phyloP scores from a whole-genome alignment of 2,888 invertebrate genomes.

The Synanthedon formicaeformis region DNA sequence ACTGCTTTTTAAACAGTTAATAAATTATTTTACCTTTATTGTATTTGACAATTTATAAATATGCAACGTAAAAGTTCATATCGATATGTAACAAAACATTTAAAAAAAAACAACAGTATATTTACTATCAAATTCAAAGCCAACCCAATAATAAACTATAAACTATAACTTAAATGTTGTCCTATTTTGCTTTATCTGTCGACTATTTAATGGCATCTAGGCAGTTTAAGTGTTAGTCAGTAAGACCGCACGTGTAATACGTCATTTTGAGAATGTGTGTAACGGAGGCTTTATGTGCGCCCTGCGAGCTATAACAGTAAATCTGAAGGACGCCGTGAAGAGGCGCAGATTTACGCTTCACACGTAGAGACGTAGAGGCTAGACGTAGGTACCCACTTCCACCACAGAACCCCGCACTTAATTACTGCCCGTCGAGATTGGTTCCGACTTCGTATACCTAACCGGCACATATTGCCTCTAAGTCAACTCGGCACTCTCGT shows the following conservation, averaged over 20 bases:
- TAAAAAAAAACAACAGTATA: no score
- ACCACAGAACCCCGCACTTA: slow-evolving; percentile 36
- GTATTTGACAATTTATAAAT: no score
- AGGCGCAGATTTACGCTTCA: slow-evolving; percentile 45
- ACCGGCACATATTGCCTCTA: slow-evolving; percentile 27
- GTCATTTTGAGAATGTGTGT: slow-evolving; percentile 9
- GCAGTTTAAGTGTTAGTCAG: slow-evolving; percentile 35
- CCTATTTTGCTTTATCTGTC: neutral
- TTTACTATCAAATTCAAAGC: no score
- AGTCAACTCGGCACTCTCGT: slow-evolving; percentile 1
- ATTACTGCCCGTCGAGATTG: slow-evolving; percentile 57
- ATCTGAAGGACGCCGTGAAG: slow-evolving; percentile 39
- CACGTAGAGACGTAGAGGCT: slow-evolving; percentile 6
- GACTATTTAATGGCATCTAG: slow-evolving; percentile 9
- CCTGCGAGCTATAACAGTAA: slow-evolving; percentile 56
- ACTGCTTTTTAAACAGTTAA: no score
- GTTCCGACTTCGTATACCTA: slow-evolving; percentile 27
- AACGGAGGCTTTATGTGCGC: slow-evolving; percentile 32
- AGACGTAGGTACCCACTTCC: slow-evolving; percentile 18
- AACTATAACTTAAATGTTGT: no score
- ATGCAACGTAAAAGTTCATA: no score
- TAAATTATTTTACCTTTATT: no score
- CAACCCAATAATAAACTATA: no score
- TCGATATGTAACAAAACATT: no score
- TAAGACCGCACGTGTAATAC: slow-evolving; percentile 14